Evolutionary conservation across 2,888 invertebrate species (phyloP).

Genomic region (Blastobasis lacticolella): DNA sequence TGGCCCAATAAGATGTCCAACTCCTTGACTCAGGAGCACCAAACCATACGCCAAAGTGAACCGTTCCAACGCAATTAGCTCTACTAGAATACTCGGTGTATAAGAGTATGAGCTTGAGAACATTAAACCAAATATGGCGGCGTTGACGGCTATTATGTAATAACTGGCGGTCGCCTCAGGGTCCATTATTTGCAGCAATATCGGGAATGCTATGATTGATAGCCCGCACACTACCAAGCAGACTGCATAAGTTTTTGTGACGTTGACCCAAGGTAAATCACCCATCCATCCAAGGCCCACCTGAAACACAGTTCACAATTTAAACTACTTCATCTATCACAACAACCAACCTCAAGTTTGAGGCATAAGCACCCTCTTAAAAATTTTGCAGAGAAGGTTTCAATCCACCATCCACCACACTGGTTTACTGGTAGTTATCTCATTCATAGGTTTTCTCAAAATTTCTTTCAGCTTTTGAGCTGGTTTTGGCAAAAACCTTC

Average conservation of each 20-base stretch:
- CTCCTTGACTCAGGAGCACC: slow-evolving; percentile 90
- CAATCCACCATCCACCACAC: too few species aligned
- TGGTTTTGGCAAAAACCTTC: too few species aligned
- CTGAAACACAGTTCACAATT: slow-evolving; percentile 44
- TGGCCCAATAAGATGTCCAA: slow-evolving; percentile 94
- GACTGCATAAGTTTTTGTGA: slow-evolving; percentile 86
- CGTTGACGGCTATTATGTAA: slow-evolving; percentile 64
- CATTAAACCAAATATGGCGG: slow-evolving; percentile 87
- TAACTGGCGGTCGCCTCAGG: slow-evolving; percentile 56
- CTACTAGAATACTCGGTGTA: slow-evolving; percentile 92
- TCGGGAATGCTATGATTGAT: slow-evolving; percentile 76
- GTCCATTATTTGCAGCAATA: slow-evolving; percentile 56
- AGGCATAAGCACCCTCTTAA: too few species aligned
- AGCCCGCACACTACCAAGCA: slow-evolving; percentile 82
- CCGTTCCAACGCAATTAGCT: slow-evolving; percentile 90
- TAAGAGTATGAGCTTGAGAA: slow-evolving; percentile 95
- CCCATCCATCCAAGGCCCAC: slow-evolving; percentile 91
- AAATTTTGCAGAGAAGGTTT: too few species aligned
- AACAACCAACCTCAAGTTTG: too few species aligned
- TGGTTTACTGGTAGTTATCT: too few species aligned
- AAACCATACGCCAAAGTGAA: slow-evolving; percentile 96
- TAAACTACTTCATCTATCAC: too few species aligned
- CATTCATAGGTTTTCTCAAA: too few species aligned
- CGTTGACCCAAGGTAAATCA: slow-evolving; percentile 89
- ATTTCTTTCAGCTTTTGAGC: too few species aligned